Conservation (phyloP, 2,888 invertebrate species). For the Oscheius sp. region DNA sequence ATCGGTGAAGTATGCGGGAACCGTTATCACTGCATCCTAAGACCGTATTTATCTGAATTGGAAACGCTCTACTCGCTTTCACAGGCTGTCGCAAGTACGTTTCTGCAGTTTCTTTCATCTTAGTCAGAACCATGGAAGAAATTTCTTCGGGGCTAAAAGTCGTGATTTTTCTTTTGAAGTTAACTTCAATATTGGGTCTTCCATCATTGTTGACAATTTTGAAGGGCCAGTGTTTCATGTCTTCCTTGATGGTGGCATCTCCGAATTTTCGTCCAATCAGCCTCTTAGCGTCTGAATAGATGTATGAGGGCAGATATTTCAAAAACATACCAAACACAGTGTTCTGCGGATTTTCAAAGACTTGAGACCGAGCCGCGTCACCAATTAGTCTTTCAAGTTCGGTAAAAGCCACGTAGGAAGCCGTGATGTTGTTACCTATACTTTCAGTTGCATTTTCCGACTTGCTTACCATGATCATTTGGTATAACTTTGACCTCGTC, state of each 20-base stretch:
- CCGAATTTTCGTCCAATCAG: slow-evolving; percentile 76
- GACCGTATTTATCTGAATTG: neutral
- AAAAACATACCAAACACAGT: slow-evolving; percentile 75
- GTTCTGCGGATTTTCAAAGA: slow-evolving; percentile 77
- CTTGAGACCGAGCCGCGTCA: slow-evolving; percentile 77
- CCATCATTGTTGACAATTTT: slow-evolving; percentile 71
- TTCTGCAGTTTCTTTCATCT: slow-evolving; percentile 75
- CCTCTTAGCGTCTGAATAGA: slow-evolving; percentile 72
- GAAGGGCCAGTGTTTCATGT: slow-evolving; percentile 75
- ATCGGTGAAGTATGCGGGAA: slow-evolving; percentile 97
- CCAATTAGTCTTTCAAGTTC: slow-evolving; percentile 76
- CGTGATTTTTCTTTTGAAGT: slow-evolving; percentile 89
- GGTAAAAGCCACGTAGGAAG: slow-evolving; percentile 77
- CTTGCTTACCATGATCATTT: slow-evolving; percentile 75
- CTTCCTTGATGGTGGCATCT: slow-evolving; percentile 74
- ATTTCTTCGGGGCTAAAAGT: slow-evolving; percentile 75
- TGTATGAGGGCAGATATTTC: too few relatives aligned
- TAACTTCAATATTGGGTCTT: slow-evolving; percentile 79
- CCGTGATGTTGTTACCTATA: slow-evolving; percentile 72
- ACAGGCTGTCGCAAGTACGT: slow-evolving; percentile 82
- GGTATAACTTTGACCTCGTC: slow-evolving; percentile 77
- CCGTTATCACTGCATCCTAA: slow-evolving; percentile 93
- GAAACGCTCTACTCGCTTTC: slow-evolving; percentile 78
- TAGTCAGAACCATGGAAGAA: slow-evolving; percentile 68
- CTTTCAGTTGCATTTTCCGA: too few relatives aligned